Evolutionary conservation across 2,113 vertebrate genomes (phyloP), one percentile per base, ranked within the genome.

Genomic region (Cacatua alba): DNA sequence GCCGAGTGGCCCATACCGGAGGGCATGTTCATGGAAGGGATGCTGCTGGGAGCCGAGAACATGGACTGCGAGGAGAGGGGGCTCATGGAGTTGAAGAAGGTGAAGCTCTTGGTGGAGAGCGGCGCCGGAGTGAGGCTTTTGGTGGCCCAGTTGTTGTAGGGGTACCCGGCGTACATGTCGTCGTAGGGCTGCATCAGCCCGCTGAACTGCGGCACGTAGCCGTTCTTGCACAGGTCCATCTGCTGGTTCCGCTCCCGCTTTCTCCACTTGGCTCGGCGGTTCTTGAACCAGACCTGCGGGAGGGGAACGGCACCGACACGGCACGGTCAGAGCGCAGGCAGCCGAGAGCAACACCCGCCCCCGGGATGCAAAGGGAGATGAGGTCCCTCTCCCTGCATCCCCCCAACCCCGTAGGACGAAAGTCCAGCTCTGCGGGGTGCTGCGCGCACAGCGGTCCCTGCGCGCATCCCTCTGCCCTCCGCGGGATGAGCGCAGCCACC

Each of bases 141-240:
- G 98, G 99, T 99, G 41, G 99, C 99, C 99, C 99, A 99, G 98
- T 99, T 99, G 98, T 99, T 99, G 98, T 99, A 99, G 83, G 99
- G 99, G 98, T 99, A 99, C 15, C 99, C 98, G 33, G 99, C 98
- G 95, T 99, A 99, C 98, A 99, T 98, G 97, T 99, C 99, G 53
- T 99, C 99, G 89, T 99, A 99, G 18, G 99, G 99, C 98, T 99
- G 99, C 99, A 99, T 99, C 91, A 99, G 97, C 59, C 99, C 99
- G 96, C 99, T 99, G 98, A 99, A 99, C 98, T 99, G 99, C n/a
- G 99, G 99, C 97, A 99, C 98, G 97, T 99, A 99, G 92, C 99
- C 99, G 98, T 99, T 99, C 95, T 99, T 99, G 94, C 99, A 99
- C 98, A 99, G 97, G 98, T 99, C 99, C 99, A 99, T 99, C 97